These are phyloP conservation scores for Acronicta psi DNA, from an alignment of 2,888 invertebrate species.

Conservation along the genomic window DNA sequence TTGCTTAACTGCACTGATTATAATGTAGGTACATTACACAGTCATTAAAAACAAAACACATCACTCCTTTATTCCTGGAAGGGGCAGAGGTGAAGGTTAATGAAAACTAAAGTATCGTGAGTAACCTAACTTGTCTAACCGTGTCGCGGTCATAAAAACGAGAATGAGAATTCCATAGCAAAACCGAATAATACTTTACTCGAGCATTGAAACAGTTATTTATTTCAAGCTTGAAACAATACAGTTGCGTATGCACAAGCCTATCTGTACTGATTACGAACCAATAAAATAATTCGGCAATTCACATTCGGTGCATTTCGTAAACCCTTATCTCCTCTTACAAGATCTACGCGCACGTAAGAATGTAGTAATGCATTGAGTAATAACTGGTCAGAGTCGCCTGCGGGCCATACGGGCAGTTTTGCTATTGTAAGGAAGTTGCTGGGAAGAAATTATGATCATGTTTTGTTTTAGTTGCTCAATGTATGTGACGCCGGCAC, in stretches of 20 bases:
- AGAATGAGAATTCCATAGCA: no score
- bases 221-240: no score
- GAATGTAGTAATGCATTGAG: conserved; percentile 38
- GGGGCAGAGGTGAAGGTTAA: no score
- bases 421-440: conserved; percentile 51
- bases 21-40: no score
- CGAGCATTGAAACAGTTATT: no score
- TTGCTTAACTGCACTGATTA: no score
- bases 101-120: no score
- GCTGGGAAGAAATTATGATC: conserved; percentile 46
- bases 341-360: conserved; percentile 42
- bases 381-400: conserved; percentile 43
- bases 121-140: no score
- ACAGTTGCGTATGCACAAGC: no score
- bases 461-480: conserved; percentile 42
- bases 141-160: no score
- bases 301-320: conserved; percentile 17
- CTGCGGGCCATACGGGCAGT: conserved; percentile 29
- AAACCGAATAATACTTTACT: no score
- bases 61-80: no score
- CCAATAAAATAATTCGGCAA: conserved; percentile 47
- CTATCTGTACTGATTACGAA: conserved; percentile 26
- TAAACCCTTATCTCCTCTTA: conserved; percentile 36
- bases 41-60: neutral
- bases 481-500: conserved; percentile 12